A percentile compares a stretch with the other conserved stretches of the same genome.
Evolutionary conservation across 2,888 invertebrate species (phyloP).

Genomic region (Catonia carolina): DNA sequence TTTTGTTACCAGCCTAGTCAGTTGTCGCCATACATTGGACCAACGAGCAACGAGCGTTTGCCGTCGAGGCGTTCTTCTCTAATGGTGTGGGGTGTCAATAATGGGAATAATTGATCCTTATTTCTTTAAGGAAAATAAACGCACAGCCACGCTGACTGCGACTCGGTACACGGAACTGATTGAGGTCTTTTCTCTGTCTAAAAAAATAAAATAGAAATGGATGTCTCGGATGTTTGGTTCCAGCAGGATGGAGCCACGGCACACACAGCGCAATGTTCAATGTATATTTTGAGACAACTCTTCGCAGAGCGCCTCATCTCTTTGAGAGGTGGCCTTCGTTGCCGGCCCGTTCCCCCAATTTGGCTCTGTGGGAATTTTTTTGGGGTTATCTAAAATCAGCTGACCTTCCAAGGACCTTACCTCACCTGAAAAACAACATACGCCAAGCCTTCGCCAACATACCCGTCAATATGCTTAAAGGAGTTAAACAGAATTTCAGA

Average conservation of each 20-base stretch:
- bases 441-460: no score
- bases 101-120: background rate
- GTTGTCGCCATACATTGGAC: no score
- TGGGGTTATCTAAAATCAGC: no score
- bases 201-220: background rate
- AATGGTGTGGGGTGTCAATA: background rate
- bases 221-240: background rate
- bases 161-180: no score
- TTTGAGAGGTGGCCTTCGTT: background rate
- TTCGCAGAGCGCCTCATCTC: background rate
- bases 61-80: background rate
- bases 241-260: no score
- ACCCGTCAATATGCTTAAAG: background rate
- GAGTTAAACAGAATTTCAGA: background rate
- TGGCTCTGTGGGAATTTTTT: background rate
- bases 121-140: no score
- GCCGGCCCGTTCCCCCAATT: background rate
- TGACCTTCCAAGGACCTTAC: no score
- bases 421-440: no score
- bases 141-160: no score
- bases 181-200: background rate
- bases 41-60: no score
- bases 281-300: background rate
- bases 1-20: no score
- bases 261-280: background rate